A percentile compares a stretch with the other conserved stretches of the same genome.
Evolutionary conservation across 2,888 invertebrate species (phyloP).

Genomic region (Cistogaster globosa): DNA sequence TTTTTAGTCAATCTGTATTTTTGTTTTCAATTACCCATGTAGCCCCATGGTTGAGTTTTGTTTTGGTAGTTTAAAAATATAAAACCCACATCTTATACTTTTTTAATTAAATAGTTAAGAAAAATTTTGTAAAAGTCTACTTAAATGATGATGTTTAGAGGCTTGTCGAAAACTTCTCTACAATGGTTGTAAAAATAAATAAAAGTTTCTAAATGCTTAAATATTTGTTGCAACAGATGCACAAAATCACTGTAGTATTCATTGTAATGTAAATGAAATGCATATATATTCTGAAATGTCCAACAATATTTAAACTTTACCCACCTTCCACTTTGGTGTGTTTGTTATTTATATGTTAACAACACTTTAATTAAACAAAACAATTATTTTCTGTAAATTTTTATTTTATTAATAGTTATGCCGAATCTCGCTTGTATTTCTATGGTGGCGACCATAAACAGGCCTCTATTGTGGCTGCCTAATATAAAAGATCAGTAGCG

Average conservation of each 20-base stretch:
- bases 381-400: too few species aligned
- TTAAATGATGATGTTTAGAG: conserved; percentile 35
- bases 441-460: too few species aligned
- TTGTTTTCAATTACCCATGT: neutral
- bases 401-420: too few species aligned
- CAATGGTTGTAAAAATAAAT: conserved; percentile 27
- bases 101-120: conserved; percentile 1
- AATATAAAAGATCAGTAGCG: too few species aligned
- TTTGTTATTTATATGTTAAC: too few species aligned
- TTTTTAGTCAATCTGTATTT: neutral
- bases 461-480: too few species aligned
- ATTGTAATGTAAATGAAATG: neutral
- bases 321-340: too few species aligned
- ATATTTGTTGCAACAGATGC: conserved; percentile 56
- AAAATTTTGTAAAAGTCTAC: neutral
- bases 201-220: conserved; percentile 53
- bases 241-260: conserved; percentile 44
- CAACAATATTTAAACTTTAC: too few species aligned
- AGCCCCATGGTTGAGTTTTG: neutral
- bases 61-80: conserved; percentile 4
- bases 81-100: conserved; percentile 1
- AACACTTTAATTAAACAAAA: too few species aligned
- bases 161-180: conserved; percentile 32
- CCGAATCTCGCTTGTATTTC: too few species aligned
- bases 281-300: too few species aligned